phyloP scores from a whole-genome alignment of 2,797 vertebrate species.

The Rhodeus uyekii region DNA sequence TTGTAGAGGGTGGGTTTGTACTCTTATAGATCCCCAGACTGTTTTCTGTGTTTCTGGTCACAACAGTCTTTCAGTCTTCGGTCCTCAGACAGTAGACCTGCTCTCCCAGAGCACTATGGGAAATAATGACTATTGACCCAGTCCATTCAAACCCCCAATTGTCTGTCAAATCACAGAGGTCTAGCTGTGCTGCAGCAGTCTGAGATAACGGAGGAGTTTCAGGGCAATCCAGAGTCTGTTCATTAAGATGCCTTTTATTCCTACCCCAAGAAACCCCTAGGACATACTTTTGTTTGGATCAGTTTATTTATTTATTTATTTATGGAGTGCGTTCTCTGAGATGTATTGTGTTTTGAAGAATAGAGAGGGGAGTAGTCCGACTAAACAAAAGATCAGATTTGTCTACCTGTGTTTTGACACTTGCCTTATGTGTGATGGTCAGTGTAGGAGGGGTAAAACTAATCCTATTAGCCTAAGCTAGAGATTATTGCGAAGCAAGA shows the following conservation, averaged over 20 bases:
- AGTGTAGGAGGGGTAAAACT: slow-evolving; percentile 51
- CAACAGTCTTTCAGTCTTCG: background rate
- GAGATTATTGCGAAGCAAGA: slow-evolving; percentile 78
- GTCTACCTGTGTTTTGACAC: slow-evolving; percentile 63
- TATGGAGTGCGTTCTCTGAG: background rate
- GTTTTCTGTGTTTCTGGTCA: background rate
- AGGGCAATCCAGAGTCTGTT: background rate
- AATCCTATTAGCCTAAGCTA: slow-evolving; percentile 84
- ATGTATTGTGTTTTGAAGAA: slow-evolving; percentile 11
- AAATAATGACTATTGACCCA: slow-evolving; percentile 32
- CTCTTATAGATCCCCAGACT: background rate
- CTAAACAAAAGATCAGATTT: slow-evolving; percentile 48
- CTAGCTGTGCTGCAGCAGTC: slow-evolving; percentile 9
- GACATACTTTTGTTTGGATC: slow-evolving; percentile 15
- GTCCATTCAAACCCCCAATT: background rate
- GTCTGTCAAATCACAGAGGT: slow-evolving; percentile 1
- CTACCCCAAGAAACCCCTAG: background rate
- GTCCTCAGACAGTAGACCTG: background rate
- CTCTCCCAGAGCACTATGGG: background rate
- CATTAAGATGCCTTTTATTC: slow-evolving; percentile 16
- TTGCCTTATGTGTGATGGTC: slow-evolving; percentile 55
- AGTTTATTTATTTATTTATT: slow-evolving; percentile 12
- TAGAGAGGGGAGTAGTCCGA: background rate
- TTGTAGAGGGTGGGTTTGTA: background rate
- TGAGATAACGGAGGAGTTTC: slow-evolving; percentile 8